Evolutionary conservation across 2,888 invertebrate species (phyloP), one percentile per base, ranked within the genome.

Genomic region (Chirona hameri): DNA sequence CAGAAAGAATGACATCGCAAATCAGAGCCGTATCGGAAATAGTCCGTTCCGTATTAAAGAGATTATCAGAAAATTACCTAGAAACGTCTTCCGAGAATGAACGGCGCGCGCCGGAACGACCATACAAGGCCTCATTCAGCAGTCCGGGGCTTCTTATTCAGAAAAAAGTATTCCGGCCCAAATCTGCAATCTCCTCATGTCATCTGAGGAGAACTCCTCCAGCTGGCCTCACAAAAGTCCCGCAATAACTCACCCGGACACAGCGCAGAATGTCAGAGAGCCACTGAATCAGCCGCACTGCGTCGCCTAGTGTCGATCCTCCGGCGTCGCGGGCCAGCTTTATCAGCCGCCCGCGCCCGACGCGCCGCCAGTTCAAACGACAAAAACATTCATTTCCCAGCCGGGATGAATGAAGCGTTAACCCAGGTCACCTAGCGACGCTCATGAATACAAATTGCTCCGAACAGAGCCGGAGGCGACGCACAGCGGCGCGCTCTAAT

Each of bases 381-480:
- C 76, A 76, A 76, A 76, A 76, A 76, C 76, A 76, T 76, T 39
- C 39, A 76, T 76, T 39, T 39, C 39, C 24, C 76, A 5, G 5
- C 31, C 5, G 76, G 29, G 39, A 39, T 76, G 76, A 76, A 76
- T 76, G 76, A 39, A 76, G 39, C 76, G 39, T 76, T 76, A 76
- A 76, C 76, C 76, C 76, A 10, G 29, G 76, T 76, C 39, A 76
- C 76, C 76, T 76, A 76, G 27, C 9, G 5, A 5, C 4, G 39
- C 76, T 76, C 76, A 76, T 76, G 76, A 76, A 76, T 76, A 76
- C 76, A 76, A 76, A 76, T 39, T 31, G 15, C 76, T 27, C 76
- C 12, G 39, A 76, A n/a, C 5, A 24, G 21, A n/a, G 39, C 76
- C 76, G 21, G 24, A 21, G 5, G 10, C 21, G 18, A 7, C 72